Conservation (phyloP, 2,113 vertebrate genomes). For the Todiramphus chloris region DNA sequence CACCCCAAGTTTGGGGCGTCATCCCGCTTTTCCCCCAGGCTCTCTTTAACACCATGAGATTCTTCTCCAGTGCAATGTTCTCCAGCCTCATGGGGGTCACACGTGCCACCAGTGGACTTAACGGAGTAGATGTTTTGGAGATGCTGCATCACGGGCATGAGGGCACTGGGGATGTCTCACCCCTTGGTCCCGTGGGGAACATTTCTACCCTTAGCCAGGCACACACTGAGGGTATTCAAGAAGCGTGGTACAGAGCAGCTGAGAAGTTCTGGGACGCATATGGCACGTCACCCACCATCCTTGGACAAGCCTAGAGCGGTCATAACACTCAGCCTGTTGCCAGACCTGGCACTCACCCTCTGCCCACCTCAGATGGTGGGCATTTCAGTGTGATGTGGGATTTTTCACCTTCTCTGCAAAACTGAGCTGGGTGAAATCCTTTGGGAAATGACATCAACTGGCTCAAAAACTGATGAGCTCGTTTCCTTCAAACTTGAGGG, state of each 20-base stretch:
- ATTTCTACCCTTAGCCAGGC: neutral
- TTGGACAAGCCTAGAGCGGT: no score
- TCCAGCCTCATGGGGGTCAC: rapidly evolving
- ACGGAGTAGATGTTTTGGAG: rapidly evolving
- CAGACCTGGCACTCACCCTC: neutral
- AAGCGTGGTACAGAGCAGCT: rapidly evolving
- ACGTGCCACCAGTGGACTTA: rapidly evolving
- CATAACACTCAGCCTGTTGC: neutral
- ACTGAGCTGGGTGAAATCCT: neutral
- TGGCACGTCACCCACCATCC: neutral
- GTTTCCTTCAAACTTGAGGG: rapidly evolving
- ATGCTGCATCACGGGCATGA: neutral
- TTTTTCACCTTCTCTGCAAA: neutral
- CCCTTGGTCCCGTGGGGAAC: rapidly evolving
- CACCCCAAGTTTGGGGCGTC: neutral
- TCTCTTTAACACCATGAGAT: rapidly evolving
- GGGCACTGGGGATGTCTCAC: neutral
- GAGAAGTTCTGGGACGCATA: neutral
- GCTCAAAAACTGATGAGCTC: neutral
- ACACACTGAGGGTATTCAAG: rapidly evolving
- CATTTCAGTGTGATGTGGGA: neutral
- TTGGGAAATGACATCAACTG: neutral
- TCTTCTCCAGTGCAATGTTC: rapidly evolving
- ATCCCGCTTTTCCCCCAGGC: neutral
- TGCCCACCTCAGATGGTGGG: neutral